These are phyloP conservation scores for Morpho helenor DNA, from an alignment of 2,888 invertebrate genomes.

Conservation along the genomic window DNA sequence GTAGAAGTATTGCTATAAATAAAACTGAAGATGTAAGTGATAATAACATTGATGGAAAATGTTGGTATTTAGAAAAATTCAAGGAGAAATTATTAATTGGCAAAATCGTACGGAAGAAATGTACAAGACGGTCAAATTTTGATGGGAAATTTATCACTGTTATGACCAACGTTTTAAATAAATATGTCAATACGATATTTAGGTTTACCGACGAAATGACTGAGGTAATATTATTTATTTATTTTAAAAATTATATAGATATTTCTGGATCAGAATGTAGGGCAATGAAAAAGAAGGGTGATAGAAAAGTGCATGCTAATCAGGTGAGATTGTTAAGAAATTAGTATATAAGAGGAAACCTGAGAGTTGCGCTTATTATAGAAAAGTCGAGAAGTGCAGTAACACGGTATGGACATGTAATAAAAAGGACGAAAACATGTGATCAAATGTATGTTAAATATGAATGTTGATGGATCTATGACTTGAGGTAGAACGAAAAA, in stretches of 20 bases:
- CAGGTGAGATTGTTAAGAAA: too few relatives aligned
- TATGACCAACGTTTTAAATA: constrained; percentile 43
- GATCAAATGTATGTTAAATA: too few relatives aligned
- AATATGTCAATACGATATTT: constrained; percentile 32
- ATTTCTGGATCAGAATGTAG: neutral
- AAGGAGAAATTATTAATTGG: constrained; percentile 10
- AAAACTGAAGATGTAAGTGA: neutral
- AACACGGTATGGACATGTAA: too few relatives aligned
- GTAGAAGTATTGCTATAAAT: constrained; percentile 3
- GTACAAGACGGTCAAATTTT: constrained; percentile 26
- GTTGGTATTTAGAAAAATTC: constrained; percentile 23
- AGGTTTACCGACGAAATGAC: constrained; percentile 45
- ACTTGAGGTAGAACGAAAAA: too few relatives aligned
- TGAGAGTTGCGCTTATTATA: too few relatives aligned
- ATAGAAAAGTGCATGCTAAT: too few relatives aligned
- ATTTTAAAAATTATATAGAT: neutral
- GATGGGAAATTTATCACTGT: constrained; percentile 33
- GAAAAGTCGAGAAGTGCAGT: too few relatives aligned
- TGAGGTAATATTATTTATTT: constrained; percentile 31
- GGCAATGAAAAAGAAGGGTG: too few relatives aligned
- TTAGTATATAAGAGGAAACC: too few relatives aligned
- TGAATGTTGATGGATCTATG: too few relatives aligned
- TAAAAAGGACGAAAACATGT: too few relatives aligned
- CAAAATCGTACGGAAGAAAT: constrained; percentile 21
- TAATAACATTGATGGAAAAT: constrained; percentile 5